Evolutionary conservation across 1,140 invertebrate species (phyloP), one percentile per base, ranked within the genome.

Genomic region (Spodoptera litura): DNA sequence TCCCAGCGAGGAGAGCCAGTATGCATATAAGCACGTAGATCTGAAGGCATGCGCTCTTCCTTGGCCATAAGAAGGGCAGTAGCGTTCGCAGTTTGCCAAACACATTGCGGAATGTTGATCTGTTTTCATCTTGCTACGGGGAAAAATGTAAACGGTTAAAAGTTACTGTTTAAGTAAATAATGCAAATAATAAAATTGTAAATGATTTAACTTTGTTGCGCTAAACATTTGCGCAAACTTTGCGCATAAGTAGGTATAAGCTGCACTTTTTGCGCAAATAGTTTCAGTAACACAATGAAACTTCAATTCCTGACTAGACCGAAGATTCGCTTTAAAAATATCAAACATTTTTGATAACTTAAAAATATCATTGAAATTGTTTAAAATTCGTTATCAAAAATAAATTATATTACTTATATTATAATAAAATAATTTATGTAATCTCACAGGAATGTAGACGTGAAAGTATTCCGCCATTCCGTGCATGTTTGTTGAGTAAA

Each of bases 1-100:
- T 96, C 25, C 98, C 99, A 35, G 94, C 95, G 12, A 96, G 89
- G 11, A 99, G 95, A 12, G 98, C 93, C 0, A 96, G 12, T 38
- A 99, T 96, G 92, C 99, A 99, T 76, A 98, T 90, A 4, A 99
- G 62, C 0, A 99, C 98, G 74, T 97, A 95, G 0, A 98, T 81
- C 91, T 99, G 99, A 6, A 99, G 95, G 0, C 95, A 86, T 3
- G 95, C 64, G 90, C 96, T 96, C 80, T 97, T 98, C 81, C 96
- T 97, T 0, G 99, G 99, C 99, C 99, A 99, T n/a, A 99, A 95
- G 94, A 99, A 99, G 2, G 98, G 98, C 62, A 97, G 90, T 27
- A 99, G 96, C 0, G 96, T 96, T 86, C 96, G 96, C 8, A 98
- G 91, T 93, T 99, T 99, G 82, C 96, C 95, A 95, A 96, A 97